Evolutionary conservation across 2,888 invertebrate genomes (phyloP).

Genomic region (Agrochola circellaris): DNA sequence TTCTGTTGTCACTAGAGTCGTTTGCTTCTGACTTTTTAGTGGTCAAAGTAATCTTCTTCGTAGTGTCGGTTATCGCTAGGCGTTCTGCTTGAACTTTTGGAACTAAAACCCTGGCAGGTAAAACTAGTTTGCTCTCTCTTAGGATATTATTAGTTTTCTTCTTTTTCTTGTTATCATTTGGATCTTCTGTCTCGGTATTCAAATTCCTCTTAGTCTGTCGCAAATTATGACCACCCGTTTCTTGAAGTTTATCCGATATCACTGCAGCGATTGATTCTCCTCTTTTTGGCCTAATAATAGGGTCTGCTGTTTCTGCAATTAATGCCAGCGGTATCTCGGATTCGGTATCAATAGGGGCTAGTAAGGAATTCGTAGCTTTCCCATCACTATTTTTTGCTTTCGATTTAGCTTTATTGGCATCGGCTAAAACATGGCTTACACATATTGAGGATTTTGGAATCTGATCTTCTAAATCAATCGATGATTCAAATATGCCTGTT

Average conservation of each 20-base stretch:
- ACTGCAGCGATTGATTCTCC: constrained; percentile 88
- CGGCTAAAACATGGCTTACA: constrained; percentile 80
- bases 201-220: constrained; percentile 87
- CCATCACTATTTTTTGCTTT: constrained; percentile 76
- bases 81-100: constrained; percentile 86
- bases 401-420: constrained; percentile 84
- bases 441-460: constrained; percentile 91
- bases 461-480: constrained; percentile 92
- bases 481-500: constrained; percentile 93
- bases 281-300: constrained; percentile 84
- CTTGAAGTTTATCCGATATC: constrained; percentile 88
- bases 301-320: constrained; percentile 84
- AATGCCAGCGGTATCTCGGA: constrained; percentile 85
- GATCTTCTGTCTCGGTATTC: constrained; percentile 81
- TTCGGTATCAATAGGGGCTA: constrained; percentile 83
- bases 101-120: constrained; percentile 83
- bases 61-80: constrained; percentile 74
- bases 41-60: constrained; percentile 75
- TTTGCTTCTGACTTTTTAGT: constrained; percentile 78
- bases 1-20: constrained; percentile 77
- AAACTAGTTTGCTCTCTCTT: constrained; percentile 87
- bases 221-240: constrained; percentile 86
- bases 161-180: constrained; percentile 86
- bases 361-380: constrained; percentile 76
- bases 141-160: constrained; percentile 84